Base-by-base conservation (phyloP, 2,113 vertebrate genomes). In the Sinocyclocheilus rhinocerous region DNA sequence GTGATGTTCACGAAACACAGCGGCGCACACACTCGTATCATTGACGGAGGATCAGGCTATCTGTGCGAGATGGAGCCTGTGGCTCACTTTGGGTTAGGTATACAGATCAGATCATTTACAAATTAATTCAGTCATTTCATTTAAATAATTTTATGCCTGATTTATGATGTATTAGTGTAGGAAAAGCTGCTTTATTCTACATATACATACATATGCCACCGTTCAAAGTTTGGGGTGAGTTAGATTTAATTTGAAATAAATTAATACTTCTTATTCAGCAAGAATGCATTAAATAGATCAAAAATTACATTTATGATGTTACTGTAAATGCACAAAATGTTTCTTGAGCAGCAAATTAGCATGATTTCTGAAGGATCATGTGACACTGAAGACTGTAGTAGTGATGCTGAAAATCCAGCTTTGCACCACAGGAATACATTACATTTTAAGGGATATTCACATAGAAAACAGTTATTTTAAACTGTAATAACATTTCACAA, bases 21-120 rank as follows among this genome's bases (percentile, higher is more conserved):
- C 0, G 97, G 96, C 8, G 94, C 96, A 1, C 96, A 96, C 89
- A 95, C 95, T 22, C 95, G 96, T 87, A 95, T 98, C 93, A 97
- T 98, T 0, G 97, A 99, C 0, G 96, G 97, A 0, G 97, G 97
- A 10, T 99, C 97, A 0, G 97, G 97, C 0, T 98, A 99, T 83
- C 95, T 98, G 61, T 99, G 98, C 0, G 95, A 98, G 93, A 98
- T 99, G 97, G 97, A 99, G 87, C 97, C 98, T 0, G 97, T 99
- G 42, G 97, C 97, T 0, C 97, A 99, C 90, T 98, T 99, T 0
- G 97, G 97, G 85, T 93, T 98, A 88, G 97, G 98, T 99, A 22
- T 8, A 22, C 18, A 57, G 1, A 57, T 57, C 55, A 59, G 55
- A 59, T 59, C 18, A 59, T 20, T 59, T 9, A 59, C 15, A 59